Percentiles rank a stretch among this genome's conserved stretches.
Evolutionary conservation across 2,797 vertebrate genomes (phyloP).

Genomic region (Phataginus tricuspis): DNA sequence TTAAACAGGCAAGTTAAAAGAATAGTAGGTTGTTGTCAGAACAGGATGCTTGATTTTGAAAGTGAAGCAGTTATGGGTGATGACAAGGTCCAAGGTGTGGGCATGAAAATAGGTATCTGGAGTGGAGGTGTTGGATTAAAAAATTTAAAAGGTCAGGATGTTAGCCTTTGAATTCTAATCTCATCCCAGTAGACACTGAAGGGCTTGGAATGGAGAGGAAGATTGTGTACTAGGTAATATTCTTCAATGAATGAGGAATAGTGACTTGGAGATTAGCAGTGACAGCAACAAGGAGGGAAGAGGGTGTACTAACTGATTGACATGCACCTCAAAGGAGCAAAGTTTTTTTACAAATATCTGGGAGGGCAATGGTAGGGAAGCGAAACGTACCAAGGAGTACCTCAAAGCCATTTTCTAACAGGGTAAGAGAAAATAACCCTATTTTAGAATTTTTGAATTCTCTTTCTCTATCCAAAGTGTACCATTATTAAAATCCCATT

Average conservation of each 20-base stretch:
- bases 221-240: neutral
- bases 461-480: neutral
- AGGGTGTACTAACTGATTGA: neutral
- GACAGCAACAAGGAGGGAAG: neutral
- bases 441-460: neutral
- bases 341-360: neutral
- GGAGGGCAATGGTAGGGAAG: neutral
- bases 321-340: neutral
- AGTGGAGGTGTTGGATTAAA: neutral
- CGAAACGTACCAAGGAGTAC: neutral
- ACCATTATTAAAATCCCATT: neutral
- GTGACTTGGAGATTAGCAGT: neutral
- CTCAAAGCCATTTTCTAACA: neutral
- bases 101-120: neutral
- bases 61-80: neutral
- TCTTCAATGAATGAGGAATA: neutral
- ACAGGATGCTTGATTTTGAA: slow-evolving; percentile 21
- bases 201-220: neutral
- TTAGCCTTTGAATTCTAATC: neutral
- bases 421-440: neutral
- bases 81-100: neutral
- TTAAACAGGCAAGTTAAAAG: slow-evolving; percentile 23
- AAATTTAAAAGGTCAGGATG: neutral
- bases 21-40: neutral
- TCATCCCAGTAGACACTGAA: neutral